These are phyloP conservation scores for Ostrea denselamellosa DNA, from an alignment of 1,140 invertebrate genomes.

Conservation along the genomic window DNA sequence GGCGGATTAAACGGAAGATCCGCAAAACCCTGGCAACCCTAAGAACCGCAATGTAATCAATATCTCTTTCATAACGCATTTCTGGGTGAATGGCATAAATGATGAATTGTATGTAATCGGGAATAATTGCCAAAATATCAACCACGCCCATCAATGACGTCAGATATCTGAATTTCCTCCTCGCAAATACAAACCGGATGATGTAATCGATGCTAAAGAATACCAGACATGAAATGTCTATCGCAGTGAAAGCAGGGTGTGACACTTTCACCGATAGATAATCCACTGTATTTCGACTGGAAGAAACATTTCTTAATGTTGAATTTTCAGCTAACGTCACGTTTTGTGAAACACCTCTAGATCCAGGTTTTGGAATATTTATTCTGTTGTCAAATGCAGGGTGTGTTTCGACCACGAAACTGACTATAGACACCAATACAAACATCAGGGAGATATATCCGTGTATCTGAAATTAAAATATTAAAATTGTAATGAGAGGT, in stretches of 20 bases:
- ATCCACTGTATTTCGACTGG: neutral
- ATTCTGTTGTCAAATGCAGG: slow-evolving; percentile 12
- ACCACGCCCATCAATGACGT: slow-evolving; percentile 78
- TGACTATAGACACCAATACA: slow-evolving; percentile 65
- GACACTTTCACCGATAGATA: neutral
- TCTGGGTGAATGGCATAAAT: slow-evolving; percentile 51
- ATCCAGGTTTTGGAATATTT: slow-evolving; percentile 2
- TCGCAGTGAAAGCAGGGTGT: slow-evolving; percentile 59
- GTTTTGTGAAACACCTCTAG: too few relatives aligned
- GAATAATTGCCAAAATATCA: slow-evolving; percentile 79
- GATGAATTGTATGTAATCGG: slow-evolving; percentile 73
- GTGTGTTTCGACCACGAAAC: slow-evolving; percentile 66
- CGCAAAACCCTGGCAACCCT: slow-evolving; percentile 61
- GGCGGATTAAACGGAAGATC: slow-evolving; percentile 79
- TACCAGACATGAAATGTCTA: slow-evolving; percentile 74
- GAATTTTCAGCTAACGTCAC: neutral
- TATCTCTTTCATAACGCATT: slow-evolving; percentile 10
- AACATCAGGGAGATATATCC: slow-evolving; percentile 61
- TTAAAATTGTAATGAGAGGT: too few relatives aligned
- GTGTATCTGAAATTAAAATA: slow-evolving; percentile 61
- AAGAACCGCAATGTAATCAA: slow-evolving; percentile 43
- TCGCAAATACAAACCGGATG: slow-evolving; percentile 73
- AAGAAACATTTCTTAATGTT: neutral
- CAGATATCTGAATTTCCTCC: slow-evolving; percentile 75
- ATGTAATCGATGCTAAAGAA: slow-evolving; percentile 79